phyloP scores from a whole-genome alignment of 1,140 invertebrate species.

The Drosophila takahashii region DNA sequence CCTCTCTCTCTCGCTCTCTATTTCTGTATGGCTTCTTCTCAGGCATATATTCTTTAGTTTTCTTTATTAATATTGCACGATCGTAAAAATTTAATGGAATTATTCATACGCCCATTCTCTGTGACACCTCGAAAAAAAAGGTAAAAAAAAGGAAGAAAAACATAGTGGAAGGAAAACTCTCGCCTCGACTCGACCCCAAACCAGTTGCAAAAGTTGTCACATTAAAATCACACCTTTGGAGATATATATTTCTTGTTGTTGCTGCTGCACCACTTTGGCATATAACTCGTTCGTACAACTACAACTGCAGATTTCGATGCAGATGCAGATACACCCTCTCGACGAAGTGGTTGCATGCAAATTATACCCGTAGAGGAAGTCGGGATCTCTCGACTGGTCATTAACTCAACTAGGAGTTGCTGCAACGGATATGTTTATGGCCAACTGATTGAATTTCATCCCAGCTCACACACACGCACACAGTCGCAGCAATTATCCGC shows the following conservation, averaged over 20 bases:
- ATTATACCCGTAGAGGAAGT: slow-evolving; percentile 65
- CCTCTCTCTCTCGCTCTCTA: background rate
- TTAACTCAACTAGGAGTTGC: slow-evolving; percentile 60
- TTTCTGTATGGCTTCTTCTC: slow-evolving; percentile 57
- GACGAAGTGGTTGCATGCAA: slow-evolving; percentile 66
- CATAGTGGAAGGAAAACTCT: slow-evolving; percentile 9
- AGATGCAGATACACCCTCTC: slow-evolving; percentile 64
- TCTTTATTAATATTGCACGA: slow-evolving; percentile 32
- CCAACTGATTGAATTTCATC: slow-evolving; percentile 60
- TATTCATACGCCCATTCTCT: slow-evolving; percentile 48
- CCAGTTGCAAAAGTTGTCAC: slow-evolving; percentile 81
- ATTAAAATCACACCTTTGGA: slow-evolving; percentile 81
- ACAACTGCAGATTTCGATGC: slow-evolving; percentile 10
- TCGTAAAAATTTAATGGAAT: slow-evolving; percentile 53
- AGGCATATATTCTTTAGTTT: slow-evolving; percentile 26
- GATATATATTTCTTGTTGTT: slow-evolving; percentile 80
- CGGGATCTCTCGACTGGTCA: slow-evolving; percentile 55
- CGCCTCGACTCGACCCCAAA: slow-evolving; percentile 39
- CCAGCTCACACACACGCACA: slow-evolving; percentile 14
- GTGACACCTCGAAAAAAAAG: slow-evolving; percentile 27
- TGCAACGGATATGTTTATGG: slow-evolving; percentile 66
- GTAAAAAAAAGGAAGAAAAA: background rate
- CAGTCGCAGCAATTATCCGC: slow-evolving; percentile 23
- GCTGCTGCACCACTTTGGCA: slow-evolving; percentile 63
- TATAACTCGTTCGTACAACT: slow-evolving; percentile 67